These are phyloP conservation scores for Glyptemys insculpta DNA, from an alignment of 2,797 vertebrate genomes.

Conservation along the genomic window DNA sequence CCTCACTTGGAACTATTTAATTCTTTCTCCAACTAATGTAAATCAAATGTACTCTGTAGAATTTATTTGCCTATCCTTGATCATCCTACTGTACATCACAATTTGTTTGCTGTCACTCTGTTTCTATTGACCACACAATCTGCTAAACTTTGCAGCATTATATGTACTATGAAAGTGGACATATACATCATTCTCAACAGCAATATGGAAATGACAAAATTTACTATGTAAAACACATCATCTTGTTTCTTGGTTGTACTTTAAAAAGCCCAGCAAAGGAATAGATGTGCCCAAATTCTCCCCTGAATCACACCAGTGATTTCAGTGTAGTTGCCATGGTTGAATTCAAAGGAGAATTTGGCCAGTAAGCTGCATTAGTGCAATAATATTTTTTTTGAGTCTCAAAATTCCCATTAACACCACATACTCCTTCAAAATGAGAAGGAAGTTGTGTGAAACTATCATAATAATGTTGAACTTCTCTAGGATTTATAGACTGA, in stretches of 20 bases:
- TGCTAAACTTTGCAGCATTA: background rate
- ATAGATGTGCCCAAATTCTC: background rate
- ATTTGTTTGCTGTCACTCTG: background rate
- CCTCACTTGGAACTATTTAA: accelerated
- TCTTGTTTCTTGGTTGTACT: background rate
- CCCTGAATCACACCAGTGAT: background rate
- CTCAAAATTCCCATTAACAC: background rate
- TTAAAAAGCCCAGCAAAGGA: accelerated
- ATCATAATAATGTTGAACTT: too few relatives aligned
- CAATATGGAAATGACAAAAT: accelerated
- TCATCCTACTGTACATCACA: background rate
- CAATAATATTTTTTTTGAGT: background rate
- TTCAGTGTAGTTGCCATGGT: background rate
- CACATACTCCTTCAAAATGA: background rate
- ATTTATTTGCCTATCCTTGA: background rate
- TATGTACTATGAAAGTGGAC: background rate
- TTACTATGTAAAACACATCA: background rate
- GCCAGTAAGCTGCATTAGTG: background rate
- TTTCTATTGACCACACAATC: background rate
- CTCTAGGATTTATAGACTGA: background rate
- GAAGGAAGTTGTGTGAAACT: background rate
- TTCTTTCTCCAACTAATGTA: accelerated
- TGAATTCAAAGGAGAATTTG: accelerated
- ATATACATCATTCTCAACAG: background rate
- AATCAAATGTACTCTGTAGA: accelerated